Percentiles rank a stretch among this genome's conserved stretches.
Conservation (phyloP, 2,888 invertebrate species). For the Stenodema calcarata region DNA sequence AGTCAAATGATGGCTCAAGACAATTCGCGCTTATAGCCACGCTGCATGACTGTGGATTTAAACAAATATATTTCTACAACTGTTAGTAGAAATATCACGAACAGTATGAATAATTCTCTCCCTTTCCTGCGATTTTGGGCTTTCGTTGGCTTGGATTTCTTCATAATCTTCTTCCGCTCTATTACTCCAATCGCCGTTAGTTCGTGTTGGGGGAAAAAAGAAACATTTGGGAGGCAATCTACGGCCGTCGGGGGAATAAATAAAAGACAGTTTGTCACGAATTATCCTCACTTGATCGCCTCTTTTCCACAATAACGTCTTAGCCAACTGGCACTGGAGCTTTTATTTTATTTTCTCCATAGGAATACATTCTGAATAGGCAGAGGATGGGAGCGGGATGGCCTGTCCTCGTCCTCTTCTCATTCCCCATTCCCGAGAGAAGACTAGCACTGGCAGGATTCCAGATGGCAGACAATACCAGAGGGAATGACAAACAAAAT, state of each 20-base stretch:
- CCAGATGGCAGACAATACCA: slow-evolving; percentile 38
- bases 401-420: not conserved
- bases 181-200: not conserved
- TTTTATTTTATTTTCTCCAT: slow-evolving; percentile 39
- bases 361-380: slow-evolving; percentile 40
- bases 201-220: not conserved
- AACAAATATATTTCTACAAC: too few relatives aligned
- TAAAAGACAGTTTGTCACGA: slow-evolving; percentile 40
- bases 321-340: slow-evolving; percentile 36
- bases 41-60: too few relatives aligned
- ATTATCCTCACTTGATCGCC: slow-evolving; percentile 41
- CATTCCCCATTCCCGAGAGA: not conserved
- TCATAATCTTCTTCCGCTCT: not conserved
- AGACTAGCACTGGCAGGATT: not conserved
- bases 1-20: too few relatives aligned
- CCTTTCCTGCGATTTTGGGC: not conserved
- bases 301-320: slow-evolving; percentile 42
- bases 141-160: not conserved
- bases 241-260: slow-evolving; percentile 20
- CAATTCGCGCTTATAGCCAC: too few relatives aligned
- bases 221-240: not conserved
- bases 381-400: not conserved
- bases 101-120: too few relatives aligned
- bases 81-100: too few relatives aligned
- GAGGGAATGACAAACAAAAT: slow-evolving; percentile 37